These are phyloP conservation scores for Argyresthia goedartella DNA, from an alignment of 2,888 invertebrate species.

Conservation along the genomic window DNA sequence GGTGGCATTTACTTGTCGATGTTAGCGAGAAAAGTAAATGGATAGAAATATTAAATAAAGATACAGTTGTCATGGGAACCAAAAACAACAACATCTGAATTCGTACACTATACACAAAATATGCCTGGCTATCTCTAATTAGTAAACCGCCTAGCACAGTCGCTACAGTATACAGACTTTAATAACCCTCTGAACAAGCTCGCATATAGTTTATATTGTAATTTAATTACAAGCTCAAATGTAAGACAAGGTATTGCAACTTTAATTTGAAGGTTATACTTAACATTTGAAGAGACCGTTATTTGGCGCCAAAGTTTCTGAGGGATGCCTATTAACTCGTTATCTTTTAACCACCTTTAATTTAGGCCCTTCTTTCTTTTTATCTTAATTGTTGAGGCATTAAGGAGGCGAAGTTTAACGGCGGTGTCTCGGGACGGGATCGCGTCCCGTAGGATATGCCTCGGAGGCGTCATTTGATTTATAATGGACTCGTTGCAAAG, in stretches of 20 bases:
- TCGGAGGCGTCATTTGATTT: conserved; percentile 69
- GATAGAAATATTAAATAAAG: background rate
- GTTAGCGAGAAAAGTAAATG: background rate
- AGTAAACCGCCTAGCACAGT: no score
- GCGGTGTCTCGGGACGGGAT: conserved; percentile 55
- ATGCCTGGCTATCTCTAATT: no score
- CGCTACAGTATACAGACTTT: no score
- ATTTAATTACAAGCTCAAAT: no score
- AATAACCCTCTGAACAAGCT: no score
- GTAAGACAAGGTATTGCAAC: no score
- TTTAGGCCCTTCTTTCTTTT: conserved; percentile 67
- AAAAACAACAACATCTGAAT: no score
- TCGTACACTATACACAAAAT: no score
- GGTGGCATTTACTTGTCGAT: background rate
- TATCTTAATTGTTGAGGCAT: conserved; percentile 70
- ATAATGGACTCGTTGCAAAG: conserved; percentile 70
- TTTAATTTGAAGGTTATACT: background rate
- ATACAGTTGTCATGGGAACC: no score
- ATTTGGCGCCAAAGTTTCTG: conserved; percentile 45
- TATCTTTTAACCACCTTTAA: conserved; percentile 70
- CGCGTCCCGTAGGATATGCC: conserved; percentile 67
- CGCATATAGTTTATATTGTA: no score
- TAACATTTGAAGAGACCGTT: no score
- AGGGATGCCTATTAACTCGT: conserved; percentile 57
- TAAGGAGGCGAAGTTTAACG: conserved; percentile 65